Percentiles rank a stretch among this genome's conserved stretches.
Conservation (phyloP, 2,113 vertebrate species). For the Equus quagga region DNA sequence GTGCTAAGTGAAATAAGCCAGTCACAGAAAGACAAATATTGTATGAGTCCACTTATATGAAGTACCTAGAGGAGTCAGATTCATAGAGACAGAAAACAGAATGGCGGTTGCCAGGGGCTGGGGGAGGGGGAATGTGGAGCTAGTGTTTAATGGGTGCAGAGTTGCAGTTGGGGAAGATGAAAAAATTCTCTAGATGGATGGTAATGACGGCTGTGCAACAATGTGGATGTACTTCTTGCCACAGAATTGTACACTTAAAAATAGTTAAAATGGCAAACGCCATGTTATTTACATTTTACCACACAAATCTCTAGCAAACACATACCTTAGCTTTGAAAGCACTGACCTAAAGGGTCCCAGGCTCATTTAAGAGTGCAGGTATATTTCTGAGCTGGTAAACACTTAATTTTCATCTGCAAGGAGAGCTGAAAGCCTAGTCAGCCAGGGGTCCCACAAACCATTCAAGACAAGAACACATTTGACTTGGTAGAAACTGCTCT, state of each 20-base stretch:
- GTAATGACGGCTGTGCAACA: too few species aligned
- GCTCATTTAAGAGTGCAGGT: not conserved
- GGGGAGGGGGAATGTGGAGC: not conserved
- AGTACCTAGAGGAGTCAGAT: not conserved
- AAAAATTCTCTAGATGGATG: not conserved
- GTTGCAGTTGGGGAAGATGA: not conserved
- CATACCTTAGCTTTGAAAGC: not conserved
- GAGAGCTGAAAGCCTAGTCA: not conserved
- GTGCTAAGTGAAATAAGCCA: not conserved
- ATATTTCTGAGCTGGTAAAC: not conserved
- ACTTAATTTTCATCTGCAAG: constrained; percentile 1
- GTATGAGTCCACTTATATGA: not conserved
- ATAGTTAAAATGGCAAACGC: not conserved
- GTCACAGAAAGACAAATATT: not conserved
- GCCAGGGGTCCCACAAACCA: not conserved
- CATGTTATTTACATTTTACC: not conserved
- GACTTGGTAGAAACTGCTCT: not conserved
- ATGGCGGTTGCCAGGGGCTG: too few species aligned
- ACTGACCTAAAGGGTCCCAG: not conserved
- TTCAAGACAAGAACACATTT: not conserved
- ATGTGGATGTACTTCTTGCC: not conserved
- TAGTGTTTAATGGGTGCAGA: not conserved
- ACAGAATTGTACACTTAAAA: not conserved
- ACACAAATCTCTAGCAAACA: not conserved
- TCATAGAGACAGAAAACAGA: not conserved